Evolutionary conservation across 2,888 invertebrate genomes (phyloP), one percentile per base, ranked within the genome.

Genomic region (Buathra laborator): DNA sequence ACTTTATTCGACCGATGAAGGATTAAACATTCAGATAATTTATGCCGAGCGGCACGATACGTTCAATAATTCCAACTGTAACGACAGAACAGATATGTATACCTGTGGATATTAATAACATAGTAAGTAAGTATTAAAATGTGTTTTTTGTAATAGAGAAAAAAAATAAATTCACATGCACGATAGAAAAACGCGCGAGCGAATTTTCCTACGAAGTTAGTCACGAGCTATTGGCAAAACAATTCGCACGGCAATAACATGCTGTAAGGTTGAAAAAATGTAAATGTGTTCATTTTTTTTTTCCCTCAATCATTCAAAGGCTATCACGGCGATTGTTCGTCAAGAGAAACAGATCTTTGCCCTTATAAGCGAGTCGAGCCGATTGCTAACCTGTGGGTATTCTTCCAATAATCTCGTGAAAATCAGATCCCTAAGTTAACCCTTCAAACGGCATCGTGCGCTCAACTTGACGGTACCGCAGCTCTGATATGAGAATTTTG

Each of bases 171-270:
- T 66, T 6, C 14, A 24, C 81, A 85, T 85, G 81, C 81, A 71
- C 66, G 16, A 70, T 66, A 16, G 10, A 37, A 71, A 78, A 66
- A 74, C 75, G 44, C 70, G 70, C 46, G 56, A 24, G 53, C 72
- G 46, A 43, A 24, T 12, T 19, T 53, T 71, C 75, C 72, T 81
- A 66, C 53, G 24, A 75, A 70, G 9, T 71, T 56, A 48, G 70
- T 85, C 59, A 85, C 74, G 37, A 48, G 78, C 74, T 81, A 82
- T 71, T 75, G 78, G 51, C 81, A 75, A 79, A 75, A 79, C 66
- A 48, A 79, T 79, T 85, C 75, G 68, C 66, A 78, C 78, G 74
- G 74, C 81, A 64, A 85, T 75, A 75, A 82, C 85, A 82, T 85
- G 85, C 85, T 44, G 66, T 66, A 76, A 76, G 51, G 59, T 66